Percentiles rank a stretch among this genome's conserved stretches.
phyloP scores from a whole-genome alignment of 2,888 invertebrate genomes.

The Eutolmus rufibarbis region DNA sequence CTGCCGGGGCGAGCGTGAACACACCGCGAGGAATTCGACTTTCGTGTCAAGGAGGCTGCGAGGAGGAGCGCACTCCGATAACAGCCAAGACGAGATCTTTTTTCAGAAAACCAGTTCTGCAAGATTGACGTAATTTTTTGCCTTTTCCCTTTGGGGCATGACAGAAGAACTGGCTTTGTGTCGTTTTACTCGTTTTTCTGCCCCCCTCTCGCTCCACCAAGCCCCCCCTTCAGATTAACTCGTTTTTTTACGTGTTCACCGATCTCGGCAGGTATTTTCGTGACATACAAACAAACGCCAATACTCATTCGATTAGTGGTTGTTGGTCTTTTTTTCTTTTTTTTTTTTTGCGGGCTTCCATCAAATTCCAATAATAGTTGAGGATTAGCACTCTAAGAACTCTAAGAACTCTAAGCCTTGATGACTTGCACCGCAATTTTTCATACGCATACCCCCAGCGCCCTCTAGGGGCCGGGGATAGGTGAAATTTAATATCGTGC shows the following conservation, averaged over 20 bases:
- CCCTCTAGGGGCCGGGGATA: neutral
- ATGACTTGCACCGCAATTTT: neutral
- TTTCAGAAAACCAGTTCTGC: conserved; percentile 22
- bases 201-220: neutral
- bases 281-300: neutral
- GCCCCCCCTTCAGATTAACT: neutral
- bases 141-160: conserved; percentile 19
- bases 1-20: neutral
- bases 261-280: neutral
- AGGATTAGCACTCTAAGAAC: neutral
- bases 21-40: conserved; percentile 25
- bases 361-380: neutral
- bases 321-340: neutral
- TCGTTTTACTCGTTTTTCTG: conserved; percentile 9
- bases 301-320: neutral
- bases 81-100: conserved; percentile 27
- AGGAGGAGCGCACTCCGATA: neutral
- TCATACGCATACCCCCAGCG: neutral
- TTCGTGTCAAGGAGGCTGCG: conserved; percentile 6
- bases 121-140: conserved; percentile 39
- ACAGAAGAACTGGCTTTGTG: conserved; percentile 3
- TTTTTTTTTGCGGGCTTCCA: neutral
- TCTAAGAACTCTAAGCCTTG: neutral
- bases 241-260: neutral
- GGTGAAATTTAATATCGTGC: neutral